Evolutionary conservation across 2,113 vertebrate genomes (phyloP).

Genomic region (Lipotes vexillifer): DNA sequence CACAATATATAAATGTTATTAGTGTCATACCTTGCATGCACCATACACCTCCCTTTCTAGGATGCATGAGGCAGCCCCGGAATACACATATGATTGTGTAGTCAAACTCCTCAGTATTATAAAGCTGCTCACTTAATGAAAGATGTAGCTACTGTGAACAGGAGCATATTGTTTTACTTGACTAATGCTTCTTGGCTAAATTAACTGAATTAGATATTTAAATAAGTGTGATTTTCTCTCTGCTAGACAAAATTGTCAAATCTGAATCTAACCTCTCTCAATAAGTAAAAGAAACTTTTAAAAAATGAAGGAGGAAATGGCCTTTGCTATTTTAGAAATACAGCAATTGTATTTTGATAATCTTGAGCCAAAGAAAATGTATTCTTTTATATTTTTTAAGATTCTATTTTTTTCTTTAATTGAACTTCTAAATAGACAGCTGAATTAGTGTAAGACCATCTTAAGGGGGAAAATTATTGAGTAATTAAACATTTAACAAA

Average conservation of each 20-base stretch:
- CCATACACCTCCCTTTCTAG: constrained; percentile 51
- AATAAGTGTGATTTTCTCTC: constrained; percentile 19
- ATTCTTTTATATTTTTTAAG: background rate
- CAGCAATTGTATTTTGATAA: constrained; percentile 6
- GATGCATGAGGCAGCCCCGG: constrained; percentile 64
- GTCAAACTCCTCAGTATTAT: constrained; percentile 54
- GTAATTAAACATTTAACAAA: constrained; percentile 23
- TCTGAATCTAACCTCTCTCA: background rate
- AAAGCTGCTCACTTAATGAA: constrained; percentile 44
- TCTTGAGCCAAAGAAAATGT: constrained; percentile 29
- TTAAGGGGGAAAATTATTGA: background rate
- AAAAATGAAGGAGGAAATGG: constrained; percentile 5
- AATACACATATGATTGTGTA: background rate
- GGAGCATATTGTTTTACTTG: constrained; percentile 43
- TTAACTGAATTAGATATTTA: background rate
- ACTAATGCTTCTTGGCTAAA: constrained; percentile 40
- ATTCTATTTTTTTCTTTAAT: background rate
- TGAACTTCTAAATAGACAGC: background rate
- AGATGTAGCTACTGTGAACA: background rate
- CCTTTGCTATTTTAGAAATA: constrained; percentile 28
- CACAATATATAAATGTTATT: constrained; percentile 70
- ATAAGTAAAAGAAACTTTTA: background rate
- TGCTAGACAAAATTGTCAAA: constrained; percentile 23
- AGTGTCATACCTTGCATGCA: constrained; percentile 58
- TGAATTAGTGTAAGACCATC: constrained; percentile 1